Percentiles rank a stretch among this genome's conserved stretches.
These are phyloP conservation scores for Mystacornis crossleyi DNA, from an alignment of 2,113 vertebrate species.

Conservation along the genomic window DNA sequence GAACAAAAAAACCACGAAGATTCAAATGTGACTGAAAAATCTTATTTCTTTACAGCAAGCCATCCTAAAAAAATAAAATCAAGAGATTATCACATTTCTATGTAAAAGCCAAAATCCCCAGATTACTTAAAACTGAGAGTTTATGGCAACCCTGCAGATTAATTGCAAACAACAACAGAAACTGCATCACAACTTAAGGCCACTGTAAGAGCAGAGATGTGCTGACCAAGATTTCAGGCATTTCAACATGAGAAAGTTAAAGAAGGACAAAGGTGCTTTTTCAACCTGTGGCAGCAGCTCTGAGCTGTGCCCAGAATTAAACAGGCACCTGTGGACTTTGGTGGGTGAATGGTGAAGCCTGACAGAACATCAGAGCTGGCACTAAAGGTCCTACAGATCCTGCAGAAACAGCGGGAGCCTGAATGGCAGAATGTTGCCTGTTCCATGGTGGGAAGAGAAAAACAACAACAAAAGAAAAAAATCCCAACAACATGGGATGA, in stretches of 20 bases:
- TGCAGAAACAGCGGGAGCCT: neutral
- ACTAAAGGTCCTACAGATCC: neutral
- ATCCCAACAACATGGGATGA: neutral
- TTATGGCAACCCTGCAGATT: neutral
- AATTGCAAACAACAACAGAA: neutral
- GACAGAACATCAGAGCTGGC: neutral
- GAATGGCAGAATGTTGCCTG: rapidly evolving
- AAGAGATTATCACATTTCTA: neutral
- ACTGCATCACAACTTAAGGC: neutral
- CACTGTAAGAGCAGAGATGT: neutral
- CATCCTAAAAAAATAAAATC: neutral
- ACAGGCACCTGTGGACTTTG: neutral
- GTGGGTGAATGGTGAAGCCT: neutral
- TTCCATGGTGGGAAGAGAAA: neutral
- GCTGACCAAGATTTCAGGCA: neutral
- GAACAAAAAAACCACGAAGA: neutral
- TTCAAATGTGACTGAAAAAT: neutral
- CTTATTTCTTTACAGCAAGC: neutral
- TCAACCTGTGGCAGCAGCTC: neutral
- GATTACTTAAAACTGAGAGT: neutral
- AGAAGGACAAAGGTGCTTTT: neutral
- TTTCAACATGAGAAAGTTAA: neutral
- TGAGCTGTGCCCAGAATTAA: neutral
- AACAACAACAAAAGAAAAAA: neutral
- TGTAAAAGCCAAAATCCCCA: rapidly evolving